Evolutionary conservation across 2,797 vertebrate species (phyloP).

Genomic region (Poecilia picta): DNA sequence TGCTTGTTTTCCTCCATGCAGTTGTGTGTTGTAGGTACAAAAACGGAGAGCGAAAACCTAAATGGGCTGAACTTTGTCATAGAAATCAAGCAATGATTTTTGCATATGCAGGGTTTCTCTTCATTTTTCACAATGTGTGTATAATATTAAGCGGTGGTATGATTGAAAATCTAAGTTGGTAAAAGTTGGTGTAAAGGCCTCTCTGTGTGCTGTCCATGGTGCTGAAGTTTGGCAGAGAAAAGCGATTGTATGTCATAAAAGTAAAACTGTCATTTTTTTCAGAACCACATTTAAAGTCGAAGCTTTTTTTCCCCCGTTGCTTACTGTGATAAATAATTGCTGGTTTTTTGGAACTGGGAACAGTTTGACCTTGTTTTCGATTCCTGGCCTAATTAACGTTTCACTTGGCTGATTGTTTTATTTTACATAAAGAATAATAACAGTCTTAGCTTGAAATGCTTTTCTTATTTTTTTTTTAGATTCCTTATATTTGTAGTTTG

Average conservation of each 20-base stretch:
- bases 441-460: not conserved
- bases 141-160: not conserved
- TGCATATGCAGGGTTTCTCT: not conserved
- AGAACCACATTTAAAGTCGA: too few species aligned
- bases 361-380: not conserved
- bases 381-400: not conserved
- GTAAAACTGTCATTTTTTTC: not conserved
- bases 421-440: not conserved
- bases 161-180: not conserved
- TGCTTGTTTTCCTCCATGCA: not conserved
- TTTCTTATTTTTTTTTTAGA: not conserved
- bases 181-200: not conserved
- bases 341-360: not conserved
- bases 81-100: not conserved
- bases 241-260: not conserved
- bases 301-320: not conserved
- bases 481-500: not conserved
- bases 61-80: not conserved
- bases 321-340: not conserved
- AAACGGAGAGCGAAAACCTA: not conserved
- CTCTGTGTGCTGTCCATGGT: slow-evolving; percentile 2
- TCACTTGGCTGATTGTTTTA: not conserved
- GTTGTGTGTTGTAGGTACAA: not conserved
- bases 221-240: not conserved
- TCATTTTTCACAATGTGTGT: not conserved